Evolutionary conservation across 2,113 vertebrate genomes (phyloP).

Genomic region (Platanista minor): DNA sequence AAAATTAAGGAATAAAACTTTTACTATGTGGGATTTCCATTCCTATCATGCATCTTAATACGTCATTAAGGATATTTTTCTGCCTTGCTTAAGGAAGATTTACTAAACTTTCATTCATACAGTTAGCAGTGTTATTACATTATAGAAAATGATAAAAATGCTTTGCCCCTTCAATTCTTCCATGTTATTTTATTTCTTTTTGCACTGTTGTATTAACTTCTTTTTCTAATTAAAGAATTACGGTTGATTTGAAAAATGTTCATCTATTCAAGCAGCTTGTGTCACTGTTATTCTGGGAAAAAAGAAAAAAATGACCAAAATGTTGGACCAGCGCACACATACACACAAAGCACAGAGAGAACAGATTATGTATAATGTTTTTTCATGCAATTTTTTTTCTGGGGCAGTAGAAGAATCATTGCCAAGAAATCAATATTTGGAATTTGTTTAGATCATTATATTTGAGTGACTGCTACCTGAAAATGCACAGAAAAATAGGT

Average conservation of each 20-base stretch:
- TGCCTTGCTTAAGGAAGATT: neutral
- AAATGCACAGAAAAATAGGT: conserved; percentile 49
- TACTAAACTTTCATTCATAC: neutral
- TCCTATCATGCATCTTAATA: neutral
- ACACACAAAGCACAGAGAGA: neutral
- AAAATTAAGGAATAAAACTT: neutral
- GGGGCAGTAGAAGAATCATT: neutral
- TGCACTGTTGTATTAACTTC: neutral
- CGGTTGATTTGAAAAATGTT: neutral
- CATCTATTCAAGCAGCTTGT: neutral
- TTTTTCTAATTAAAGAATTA: neutral
- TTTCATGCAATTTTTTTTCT: neutral
- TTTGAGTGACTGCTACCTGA: conserved; percentile 56
- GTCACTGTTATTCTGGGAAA: neutral
- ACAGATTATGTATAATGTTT: neutral
- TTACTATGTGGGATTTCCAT: neutral
- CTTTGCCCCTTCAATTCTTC: rapidly evolving
- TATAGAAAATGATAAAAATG: neutral
- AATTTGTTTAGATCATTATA: conserved; percentile 46
- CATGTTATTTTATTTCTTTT: neutral
- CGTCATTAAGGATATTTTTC: neutral
- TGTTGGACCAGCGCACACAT: neutral
- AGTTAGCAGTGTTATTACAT: neutral
- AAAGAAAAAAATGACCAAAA: neutral
- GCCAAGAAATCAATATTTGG: conserved; percentile 59